phyloP scores from a whole-genome alignment of 2,888 invertebrate genomes.

The Lochmaea capreae region DNA sequence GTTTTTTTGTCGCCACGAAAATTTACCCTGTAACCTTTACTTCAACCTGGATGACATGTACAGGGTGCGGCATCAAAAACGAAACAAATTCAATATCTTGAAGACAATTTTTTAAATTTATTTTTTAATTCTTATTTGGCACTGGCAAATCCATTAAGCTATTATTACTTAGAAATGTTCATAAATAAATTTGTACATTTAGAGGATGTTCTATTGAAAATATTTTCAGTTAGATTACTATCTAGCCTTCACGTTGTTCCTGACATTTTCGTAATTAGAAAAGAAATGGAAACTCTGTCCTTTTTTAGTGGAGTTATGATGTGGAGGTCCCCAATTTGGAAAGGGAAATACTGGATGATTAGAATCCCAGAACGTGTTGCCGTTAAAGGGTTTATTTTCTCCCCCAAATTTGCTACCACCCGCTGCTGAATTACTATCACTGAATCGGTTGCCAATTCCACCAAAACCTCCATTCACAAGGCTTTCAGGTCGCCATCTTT shows the following conservation, averaged over 20 bases:
- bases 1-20: conserved; percentile 33
- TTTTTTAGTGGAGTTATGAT: neutral
- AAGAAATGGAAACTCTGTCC: neutral
- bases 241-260: neutral
- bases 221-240: neutral
- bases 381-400: neutral
- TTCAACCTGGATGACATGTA: too few relatives aligned
- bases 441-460: conserved; percentile 24
- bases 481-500: conserved; percentile 53
- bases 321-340: conserved; percentile 8
- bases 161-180: too few relatives aligned
- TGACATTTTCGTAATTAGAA: neutral
- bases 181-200: too few relatives aligned
- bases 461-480: too few relatives aligned
- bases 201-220: too few relatives aligned
- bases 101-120: too few relatives aligned
- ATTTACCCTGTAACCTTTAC: neutral
- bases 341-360: neutral
- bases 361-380: neutral
- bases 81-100: too few relatives aligned
- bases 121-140: too few relatives aligned
- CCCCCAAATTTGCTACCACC: too few relatives aligned
- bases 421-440: neutral
- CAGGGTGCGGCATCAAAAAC: too few relatives aligned
- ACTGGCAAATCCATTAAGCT: too few relatives aligned